A percentile compares a stretch with the other conserved stretches of the same genome.
Evolutionary conservation across 2,888 invertebrate genomes (phyloP).

Genomic region (Dicyrtomina minuta): DNA sequence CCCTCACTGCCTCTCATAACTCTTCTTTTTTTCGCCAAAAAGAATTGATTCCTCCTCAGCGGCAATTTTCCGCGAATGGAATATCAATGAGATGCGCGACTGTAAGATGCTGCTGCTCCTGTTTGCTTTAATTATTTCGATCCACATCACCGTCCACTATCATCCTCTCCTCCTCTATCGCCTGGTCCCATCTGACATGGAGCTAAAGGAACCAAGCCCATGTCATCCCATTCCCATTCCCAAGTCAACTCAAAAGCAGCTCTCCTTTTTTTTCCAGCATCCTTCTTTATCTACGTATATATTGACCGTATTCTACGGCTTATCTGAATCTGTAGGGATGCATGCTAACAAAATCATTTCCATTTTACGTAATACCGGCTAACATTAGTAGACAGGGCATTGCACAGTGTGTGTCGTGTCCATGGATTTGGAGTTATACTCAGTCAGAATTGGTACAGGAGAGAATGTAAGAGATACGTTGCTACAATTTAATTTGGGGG

Average conservation of each 20-base stretch:
- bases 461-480: too few relatives aligned
- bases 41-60: conserved; percentile 44
- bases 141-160: conserved; percentile 24
- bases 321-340: too few relatives aligned
- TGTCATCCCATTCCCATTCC: conserved; percentile 16
- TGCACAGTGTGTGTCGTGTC: too few relatives aligned
- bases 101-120: conserved; percentile 39
- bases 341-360: too few relatives aligned
- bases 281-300: not conserved
- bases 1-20: conserved; percentile 30
- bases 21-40: conserved; percentile 38
- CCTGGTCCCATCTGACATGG: conserved; percentile 28
- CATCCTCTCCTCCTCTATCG: conserved; percentile 18
- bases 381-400: too few relatives aligned
- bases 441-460: too few relatives aligned
- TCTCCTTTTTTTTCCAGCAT: not conserved
- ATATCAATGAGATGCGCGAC: conserved; percentile 49
- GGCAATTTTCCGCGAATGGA: conserved; percentile 51
- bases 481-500: too few relatives aligned
- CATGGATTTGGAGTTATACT: too few relatives aligned
- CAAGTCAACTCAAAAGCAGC: not conserved
- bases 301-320: too few relatives aligned
- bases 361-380: too few relatives aligned
- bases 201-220: conserved; percentile 26
- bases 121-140: conserved; percentile 44